Conservation (phyloP, 2,113 vertebrate species). For the Festucalex cinctus region DNA sequence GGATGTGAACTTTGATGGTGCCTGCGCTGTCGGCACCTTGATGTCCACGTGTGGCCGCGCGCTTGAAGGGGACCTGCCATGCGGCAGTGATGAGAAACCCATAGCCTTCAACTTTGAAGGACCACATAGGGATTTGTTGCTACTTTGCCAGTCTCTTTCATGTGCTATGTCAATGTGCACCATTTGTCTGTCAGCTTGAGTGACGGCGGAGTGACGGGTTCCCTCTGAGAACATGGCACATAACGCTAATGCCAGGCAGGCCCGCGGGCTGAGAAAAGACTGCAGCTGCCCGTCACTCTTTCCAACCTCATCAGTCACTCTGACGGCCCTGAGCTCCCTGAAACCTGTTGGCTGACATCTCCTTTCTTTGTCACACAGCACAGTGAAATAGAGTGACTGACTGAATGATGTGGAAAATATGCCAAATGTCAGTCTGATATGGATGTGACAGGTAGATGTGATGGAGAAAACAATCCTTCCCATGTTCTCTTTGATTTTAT, state of each 20-base stretch:
- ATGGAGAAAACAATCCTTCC: constrained; percentile 30
- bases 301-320: constrained; percentile 66
- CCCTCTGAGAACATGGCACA: constrained; percentile 72
- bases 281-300: constrained; percentile 71
- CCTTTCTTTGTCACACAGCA: constrained; percentile 61
- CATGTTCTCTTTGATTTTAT: constrained; percentile 4
- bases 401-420: constrained; percentile 53
- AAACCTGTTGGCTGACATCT: constrained; percentile 71
- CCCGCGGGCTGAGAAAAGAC: constrained; percentile 64
- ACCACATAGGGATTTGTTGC: constrained; percentile 58
- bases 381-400: constrained; percentile 52
- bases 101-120: constrained; percentile 55
- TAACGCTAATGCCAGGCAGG: constrained; percentile 69
- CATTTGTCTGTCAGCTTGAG: constrained; percentile 63
- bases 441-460: constrained; percentile 54
- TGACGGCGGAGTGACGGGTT: constrained; percentile 67
- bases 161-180: constrained; percentile 50
- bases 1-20: constrained; percentile 56
- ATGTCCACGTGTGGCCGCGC: constrained; percentile 58
- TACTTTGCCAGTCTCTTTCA: constrained; percentile 69
- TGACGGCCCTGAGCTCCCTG: constrained; percentile 63
- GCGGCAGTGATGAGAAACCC: constrained; percentile 53
- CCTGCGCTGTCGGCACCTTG: constrained; percentile 48
- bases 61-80: constrained; percentile 57
- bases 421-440: constrained; percentile 37